Percentiles rank a stretch among this genome's conserved stretches.
phyloP scores from a whole-genome alignment of 2,113 vertebrate genomes.

The Eonycteris spelaea region DNA sequence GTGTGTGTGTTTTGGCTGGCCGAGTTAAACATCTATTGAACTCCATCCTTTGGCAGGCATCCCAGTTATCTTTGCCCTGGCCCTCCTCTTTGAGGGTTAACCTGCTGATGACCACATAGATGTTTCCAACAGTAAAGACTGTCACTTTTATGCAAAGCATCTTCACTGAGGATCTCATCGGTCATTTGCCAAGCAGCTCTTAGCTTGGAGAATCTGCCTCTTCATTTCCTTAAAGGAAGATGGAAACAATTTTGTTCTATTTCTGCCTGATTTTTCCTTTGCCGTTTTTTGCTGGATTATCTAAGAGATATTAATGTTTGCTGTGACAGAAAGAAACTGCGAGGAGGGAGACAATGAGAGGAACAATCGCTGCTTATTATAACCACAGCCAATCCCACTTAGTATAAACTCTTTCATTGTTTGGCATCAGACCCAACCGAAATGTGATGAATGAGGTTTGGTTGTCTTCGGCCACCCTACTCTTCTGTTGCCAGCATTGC shows the following conservation, averaged over 20 bases:
- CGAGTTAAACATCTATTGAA: neutral
- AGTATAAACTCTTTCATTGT: neutral
- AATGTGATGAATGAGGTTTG: neutral
- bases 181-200: neutral
- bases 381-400: neutral
- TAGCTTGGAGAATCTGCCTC: neutral
- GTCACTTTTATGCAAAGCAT: neutral
- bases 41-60: slow-evolving; percentile 13
- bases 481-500: no score
- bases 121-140: neutral
- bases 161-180: neutral
- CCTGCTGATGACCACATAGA: neutral
- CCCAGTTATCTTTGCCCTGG: neutral
- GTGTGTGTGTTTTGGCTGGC: neutral
- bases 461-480: neutral
- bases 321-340: slow-evolving; percentile 23
- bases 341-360: neutral
- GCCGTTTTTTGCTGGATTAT: slow-evolving; percentile 38
- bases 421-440: neutral
- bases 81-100: neutral
- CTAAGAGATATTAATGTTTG: slow-evolving; percentile 18
- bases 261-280: slow-evolving; percentile 39
- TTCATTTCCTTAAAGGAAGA: slow-evolving; percentile 57
- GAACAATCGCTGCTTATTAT: slow-evolving; percentile 20
- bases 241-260: slow-evolving; percentile 3